Percentiles rank a stretch among this genome's conserved stretches.
Conservation (phyloP, 2,888 invertebrate genomes). For the Chorisops tibialis region DNA sequence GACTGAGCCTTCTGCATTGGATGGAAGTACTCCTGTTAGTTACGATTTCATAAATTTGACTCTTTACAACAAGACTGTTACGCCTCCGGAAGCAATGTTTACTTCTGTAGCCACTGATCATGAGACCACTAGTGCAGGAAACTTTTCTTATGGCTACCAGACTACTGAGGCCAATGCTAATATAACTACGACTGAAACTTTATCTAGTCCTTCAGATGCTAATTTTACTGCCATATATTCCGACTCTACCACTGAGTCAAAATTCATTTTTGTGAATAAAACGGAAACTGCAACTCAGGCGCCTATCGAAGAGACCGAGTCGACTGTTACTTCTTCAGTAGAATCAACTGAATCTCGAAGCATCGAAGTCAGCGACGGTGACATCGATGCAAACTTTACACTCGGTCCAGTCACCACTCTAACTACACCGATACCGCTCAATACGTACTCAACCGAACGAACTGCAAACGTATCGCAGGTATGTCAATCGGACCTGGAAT, state of each 20-base stretch:
- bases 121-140: too few relatives aligned
- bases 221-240: too few relatives aligned
- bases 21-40: too few relatives aligned
- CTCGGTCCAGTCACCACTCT: constrained; percentile 20
- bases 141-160: too few relatives aligned
- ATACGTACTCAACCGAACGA: constrained; percentile 20
- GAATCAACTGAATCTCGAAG: constrained; percentile 19
- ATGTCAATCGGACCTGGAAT: constrained; percentile 44
- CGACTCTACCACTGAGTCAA: background rate
- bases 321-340: constrained; percentile 3
- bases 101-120: too few relatives aligned
- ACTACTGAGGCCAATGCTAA: background rate
- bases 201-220: background rate
- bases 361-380: constrained; percentile 5
- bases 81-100: too few relatives aligned
- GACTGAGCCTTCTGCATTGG: too few relatives aligned
- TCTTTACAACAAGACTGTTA: too few relatives aligned
- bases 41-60: too few relatives aligned
- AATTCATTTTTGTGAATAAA: background rate
- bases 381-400: constrained; percentile 14
- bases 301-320: background rate
- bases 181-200: constrained; percentile 8
- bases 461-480: constrained; percentile 24
- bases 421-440: constrained; percentile 31
- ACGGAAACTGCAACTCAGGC: background rate